Conservation (phyloP, 23 tunicate species). For the Pegea sp. region DNA sequence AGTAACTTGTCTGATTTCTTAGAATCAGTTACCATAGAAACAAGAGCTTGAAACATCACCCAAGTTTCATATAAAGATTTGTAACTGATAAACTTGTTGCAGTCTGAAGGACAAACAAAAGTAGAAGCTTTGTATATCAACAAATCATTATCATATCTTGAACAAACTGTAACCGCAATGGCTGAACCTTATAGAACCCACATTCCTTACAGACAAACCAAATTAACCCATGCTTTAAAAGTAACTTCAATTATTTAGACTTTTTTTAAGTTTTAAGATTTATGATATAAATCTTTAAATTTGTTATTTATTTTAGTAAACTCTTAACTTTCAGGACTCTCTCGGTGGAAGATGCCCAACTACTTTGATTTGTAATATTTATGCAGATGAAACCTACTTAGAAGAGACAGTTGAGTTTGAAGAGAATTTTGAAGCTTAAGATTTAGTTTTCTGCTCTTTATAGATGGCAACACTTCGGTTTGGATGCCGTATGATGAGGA, state of each 20-base stretch:
- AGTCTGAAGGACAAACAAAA: slow-evolving; percentile 68
- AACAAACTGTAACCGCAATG: slow-evolving; percentile 73
- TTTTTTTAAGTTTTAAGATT: slow-evolving; percentile 1
- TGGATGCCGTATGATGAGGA: slow-evolving; percentile 69
- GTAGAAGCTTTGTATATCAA: slow-evolving; percentile 90
- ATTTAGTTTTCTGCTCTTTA: too few relatives aligned
- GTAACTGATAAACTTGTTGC: not conserved
- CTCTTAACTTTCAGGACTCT: slow-evolving; percentile 32
- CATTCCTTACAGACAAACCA: slow-evolving; percentile 78
- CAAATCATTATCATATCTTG: slow-evolving; percentile 69
- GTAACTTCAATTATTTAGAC: slow-evolving; percentile 3
- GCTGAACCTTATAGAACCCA: slow-evolving; percentile 58
- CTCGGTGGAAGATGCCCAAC: slow-evolving; percentile 75
- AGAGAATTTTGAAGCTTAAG: too few relatives aligned
- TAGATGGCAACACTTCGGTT: slow-evolving; percentile 67
- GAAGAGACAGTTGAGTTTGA: slow-evolving; percentile 55
- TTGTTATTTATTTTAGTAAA: not conserved
- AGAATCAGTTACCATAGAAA: not conserved
- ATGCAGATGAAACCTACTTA: slow-evolving; percentile 57
- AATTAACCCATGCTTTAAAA: slow-evolving; percentile 78
- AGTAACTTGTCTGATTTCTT: slow-evolving; percentile 8
- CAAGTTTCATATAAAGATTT: not conserved
- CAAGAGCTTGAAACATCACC: not conserved
- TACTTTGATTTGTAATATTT: slow-evolving; percentile 56
- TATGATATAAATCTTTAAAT: not conserved